Conservation (phyloP, 2,888 invertebrate species). For the Acanthococcus lagerstroemiae region DNA sequence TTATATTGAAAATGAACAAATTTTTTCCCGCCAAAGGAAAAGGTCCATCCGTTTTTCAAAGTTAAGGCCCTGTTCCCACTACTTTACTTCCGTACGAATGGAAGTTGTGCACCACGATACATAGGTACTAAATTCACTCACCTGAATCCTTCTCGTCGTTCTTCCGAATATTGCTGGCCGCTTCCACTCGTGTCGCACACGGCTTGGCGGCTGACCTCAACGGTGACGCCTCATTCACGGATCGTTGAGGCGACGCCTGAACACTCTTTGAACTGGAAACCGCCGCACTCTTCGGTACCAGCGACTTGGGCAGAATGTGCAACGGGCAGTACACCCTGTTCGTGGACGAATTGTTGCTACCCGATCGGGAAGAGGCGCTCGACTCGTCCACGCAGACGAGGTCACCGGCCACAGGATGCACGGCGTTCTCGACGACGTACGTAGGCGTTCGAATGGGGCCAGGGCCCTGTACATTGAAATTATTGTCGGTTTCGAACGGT, state of each 20-base stretch:
- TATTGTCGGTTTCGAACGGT: conserved; percentile 22
- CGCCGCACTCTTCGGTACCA: background rate
- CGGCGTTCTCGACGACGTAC: background rate
- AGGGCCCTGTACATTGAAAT: conserved; percentile 7
- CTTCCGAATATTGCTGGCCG: background rate
- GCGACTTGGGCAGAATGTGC: conserved; percentile 8
- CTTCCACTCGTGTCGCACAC: background rate
- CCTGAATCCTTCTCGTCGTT: conserved; percentile 17
- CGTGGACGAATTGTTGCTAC: conserved; percentile 11
- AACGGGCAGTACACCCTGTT: conserved; percentile 3
- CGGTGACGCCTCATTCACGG: background rate
- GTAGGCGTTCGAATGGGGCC: conserved; percentile 4
- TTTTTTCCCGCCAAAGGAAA: too few species aligned
- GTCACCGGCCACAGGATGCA: background rate
- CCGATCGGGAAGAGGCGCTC: background rate
- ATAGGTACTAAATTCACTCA: too few species aligned
- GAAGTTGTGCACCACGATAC: too few species aligned
- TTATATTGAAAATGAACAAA: too few species aligned
- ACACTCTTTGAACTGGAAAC: background rate
- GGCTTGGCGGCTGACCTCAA: background rate
- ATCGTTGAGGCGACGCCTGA: background rate
- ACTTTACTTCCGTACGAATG: too few species aligned
- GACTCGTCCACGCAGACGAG: conserved; percentile 3
- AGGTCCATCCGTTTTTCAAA: too few species aligned
- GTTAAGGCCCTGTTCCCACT: too few species aligned